Conservation (phyloP, 1,140 invertebrate genomes). For the Bicyclus anynana region DNA sequence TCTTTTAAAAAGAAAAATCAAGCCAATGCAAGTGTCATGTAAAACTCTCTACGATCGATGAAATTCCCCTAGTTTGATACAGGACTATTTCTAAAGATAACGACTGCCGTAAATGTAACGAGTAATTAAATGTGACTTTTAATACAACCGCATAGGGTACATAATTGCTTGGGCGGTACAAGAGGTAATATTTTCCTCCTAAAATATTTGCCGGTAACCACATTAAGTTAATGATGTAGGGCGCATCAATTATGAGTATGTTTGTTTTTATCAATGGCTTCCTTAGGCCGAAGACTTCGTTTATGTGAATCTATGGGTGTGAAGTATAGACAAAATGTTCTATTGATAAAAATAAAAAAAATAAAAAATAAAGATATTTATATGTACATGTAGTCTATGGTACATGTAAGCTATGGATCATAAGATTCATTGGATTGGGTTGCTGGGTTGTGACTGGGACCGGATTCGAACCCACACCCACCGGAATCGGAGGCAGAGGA, state of each 20-base stretch:
- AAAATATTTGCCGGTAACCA: slow-evolving; percentile 9
- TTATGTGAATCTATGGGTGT: no score
- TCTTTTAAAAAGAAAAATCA: no score
- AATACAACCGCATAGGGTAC: slow-evolving; percentile 6
- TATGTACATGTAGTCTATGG: no score
- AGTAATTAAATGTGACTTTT: slow-evolving; percentile 5
- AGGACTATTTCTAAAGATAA: slow-evolving; percentile 14
- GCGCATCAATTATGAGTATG: background rate
- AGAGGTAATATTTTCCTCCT: slow-evolving; percentile 8
- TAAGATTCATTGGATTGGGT: no score
- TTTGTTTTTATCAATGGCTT: background rate
- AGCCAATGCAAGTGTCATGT: no score
- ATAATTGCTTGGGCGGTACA: background rate
- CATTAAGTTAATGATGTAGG: slow-evolving; percentile 18
- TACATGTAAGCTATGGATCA: no score
- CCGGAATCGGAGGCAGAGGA: no score
- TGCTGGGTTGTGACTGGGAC: no score
- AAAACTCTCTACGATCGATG: slow-evolving; percentile 13
- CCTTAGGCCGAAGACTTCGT: background rate
- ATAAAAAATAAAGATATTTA: no score
- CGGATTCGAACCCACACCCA: no score
- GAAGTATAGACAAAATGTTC: no score
- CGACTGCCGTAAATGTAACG: slow-evolving; percentile 5
- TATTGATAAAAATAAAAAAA: no score
- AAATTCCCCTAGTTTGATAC: slow-evolving; percentile 11